Conservation (phyloP, 1,140 invertebrate species). For the Drosophila pseudoananassae region DNA sequence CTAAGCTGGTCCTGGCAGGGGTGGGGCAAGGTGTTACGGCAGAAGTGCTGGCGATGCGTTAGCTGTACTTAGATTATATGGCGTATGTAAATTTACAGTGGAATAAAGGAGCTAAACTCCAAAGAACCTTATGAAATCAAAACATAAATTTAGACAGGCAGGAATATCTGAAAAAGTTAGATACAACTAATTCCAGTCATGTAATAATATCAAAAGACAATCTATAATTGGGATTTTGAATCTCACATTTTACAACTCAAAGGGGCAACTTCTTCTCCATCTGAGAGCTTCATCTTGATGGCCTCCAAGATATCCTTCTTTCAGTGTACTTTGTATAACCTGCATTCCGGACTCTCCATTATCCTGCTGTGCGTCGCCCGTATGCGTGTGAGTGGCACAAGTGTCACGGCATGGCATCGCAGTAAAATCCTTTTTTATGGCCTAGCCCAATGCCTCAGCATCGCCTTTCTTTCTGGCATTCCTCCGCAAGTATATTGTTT, state of each 20-base stretch:
- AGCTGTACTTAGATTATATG: conserved; percentile 68
- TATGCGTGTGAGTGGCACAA: conserved; percentile 57
- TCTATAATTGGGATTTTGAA: conserved; percentile 22
- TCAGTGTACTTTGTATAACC: conserved; percentile 26
- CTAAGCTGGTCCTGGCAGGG: not conserved
- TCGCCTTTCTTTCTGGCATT: conserved; percentile 23
- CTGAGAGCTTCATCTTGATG: conserved; percentile 6
- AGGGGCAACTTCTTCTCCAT: not conserved
- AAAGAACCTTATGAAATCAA: not conserved
- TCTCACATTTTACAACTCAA: conserved; percentile 2
- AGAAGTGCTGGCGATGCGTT: conserved; percentile 35
- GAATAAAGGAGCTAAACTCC: not conserved
- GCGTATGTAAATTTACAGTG: conserved; percentile 39
- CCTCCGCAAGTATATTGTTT: conserved; percentile 19
- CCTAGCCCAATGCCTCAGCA: conserved; percentile 55
- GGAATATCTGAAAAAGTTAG: not conserved
- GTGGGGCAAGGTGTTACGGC: conserved; percentile 51
- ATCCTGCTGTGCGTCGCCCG: conserved; percentile 8
- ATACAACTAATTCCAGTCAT: too few species aligned
- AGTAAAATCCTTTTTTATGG: conserved; percentile 82
- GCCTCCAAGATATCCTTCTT: conserved; percentile 4
- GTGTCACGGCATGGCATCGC: conserved; percentile 71
- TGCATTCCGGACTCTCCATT: conserved; percentile 17
- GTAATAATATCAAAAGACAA: not conserved
- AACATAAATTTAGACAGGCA: not conserved